These are phyloP conservation scores for Pocillopora damicornis DNA, from an alignment of 64 coral and sea anemone genomes.

Conservation along the genomic window DNA sequence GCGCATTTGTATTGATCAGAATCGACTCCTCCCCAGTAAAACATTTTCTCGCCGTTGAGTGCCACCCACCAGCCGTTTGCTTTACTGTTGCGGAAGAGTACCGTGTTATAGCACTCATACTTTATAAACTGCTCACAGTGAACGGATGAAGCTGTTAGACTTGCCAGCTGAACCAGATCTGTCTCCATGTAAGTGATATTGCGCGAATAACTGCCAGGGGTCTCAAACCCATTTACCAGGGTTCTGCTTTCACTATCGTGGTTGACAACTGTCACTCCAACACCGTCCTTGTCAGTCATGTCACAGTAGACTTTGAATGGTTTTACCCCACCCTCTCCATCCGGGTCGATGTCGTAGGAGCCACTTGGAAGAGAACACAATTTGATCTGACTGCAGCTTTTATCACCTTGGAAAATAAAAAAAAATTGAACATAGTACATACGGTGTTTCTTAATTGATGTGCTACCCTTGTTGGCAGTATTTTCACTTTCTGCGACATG, in stretches of 20 bases:
- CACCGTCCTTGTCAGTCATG: constrained; percentile 57
- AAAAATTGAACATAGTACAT: no score
- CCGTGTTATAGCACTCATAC: not conserved
- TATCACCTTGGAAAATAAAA: not conserved
- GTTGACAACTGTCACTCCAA: constrained; percentile 48
- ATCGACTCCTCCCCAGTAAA: not conserved
- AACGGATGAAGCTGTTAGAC: not conserved
- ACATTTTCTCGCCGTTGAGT: not conserved
- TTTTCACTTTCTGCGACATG: no score
- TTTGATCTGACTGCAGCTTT: constrained; percentile 44
- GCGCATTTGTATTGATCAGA: not conserved
- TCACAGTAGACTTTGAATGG: constrained; percentile 47
- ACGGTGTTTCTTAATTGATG: no score
- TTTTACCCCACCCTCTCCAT: not conserved
- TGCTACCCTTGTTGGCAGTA: no score
- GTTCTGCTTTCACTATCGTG: constrained; percentile 47
- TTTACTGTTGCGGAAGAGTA: not conserved
- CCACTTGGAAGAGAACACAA: constrained; percentile 3
- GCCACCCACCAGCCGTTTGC: constrained; percentile 28
- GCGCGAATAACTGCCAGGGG: not conserved
- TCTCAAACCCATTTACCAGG: constrained; percentile 11
- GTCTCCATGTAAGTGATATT: not conserved
- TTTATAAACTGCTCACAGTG: no score
- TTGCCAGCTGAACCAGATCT: not conserved
- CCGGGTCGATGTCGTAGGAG: constrained; percentile 25